Evolutionary conservation across 2,113 vertebrate genomes (phyloP).

Genomic region (Recurvirostra avosetta): DNA sequence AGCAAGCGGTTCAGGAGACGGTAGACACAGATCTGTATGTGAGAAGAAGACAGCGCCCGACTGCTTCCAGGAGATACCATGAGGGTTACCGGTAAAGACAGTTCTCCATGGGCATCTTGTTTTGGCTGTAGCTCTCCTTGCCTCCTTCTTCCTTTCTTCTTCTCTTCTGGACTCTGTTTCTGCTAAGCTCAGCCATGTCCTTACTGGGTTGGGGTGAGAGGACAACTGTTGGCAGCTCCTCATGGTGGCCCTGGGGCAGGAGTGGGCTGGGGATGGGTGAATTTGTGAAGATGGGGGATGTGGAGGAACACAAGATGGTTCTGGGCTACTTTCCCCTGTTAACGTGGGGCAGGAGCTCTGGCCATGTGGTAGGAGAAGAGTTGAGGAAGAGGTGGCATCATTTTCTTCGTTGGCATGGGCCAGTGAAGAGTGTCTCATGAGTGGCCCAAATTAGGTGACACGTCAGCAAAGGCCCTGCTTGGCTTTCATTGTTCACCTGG

Average conservation of each 20-base stretch:
- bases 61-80: not conserved
- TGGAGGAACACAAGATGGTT: not conserved
- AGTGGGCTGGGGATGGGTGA: not conserved
- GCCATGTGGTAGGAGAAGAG: not conserved
- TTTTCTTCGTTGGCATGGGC: not conserved
- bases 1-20: constrained; percentile 58
- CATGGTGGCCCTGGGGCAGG: not conserved
- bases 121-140: not conserved
- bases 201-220: not conserved
- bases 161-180: not conserved
- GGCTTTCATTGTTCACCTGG: not conserved
- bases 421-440: not conserved
- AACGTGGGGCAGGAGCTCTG: not conserved
- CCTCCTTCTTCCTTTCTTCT: not conserved
- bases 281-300: not conserved
- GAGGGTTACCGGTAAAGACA: not conserved
- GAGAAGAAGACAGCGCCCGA: not conserved
- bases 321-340: not conserved
- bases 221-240: not conserved
- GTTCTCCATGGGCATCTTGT: not conserved
- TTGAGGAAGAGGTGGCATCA: not conserved
- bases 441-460: not conserved
- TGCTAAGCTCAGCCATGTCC: not conserved
- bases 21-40: constrained; percentile 1
- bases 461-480: not conserved